phyloP scores from a whole-genome alignment of 1,140 invertebrate genomes.

The Nephotettix cincticeps region DNA sequence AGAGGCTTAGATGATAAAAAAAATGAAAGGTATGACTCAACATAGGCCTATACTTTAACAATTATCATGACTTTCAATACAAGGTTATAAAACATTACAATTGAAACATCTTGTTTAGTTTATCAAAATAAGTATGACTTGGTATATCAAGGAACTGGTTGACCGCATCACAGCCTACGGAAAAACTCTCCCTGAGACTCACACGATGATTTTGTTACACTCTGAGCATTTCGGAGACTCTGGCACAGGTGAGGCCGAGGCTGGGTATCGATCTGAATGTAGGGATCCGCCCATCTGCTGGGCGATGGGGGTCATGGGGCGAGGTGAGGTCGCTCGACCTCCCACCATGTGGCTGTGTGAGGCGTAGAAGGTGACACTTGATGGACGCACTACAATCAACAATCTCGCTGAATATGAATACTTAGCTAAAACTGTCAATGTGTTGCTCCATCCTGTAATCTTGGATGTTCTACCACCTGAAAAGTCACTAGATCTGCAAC shows the following conservation, averaged over 20 bases:
- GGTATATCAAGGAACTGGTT: background rate
- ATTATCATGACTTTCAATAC: too few species aligned
- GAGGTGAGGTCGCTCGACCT: constrained; percentile 52
- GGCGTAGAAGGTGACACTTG: constrained; percentile 60
- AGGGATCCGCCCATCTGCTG: constrained; percentile 42
- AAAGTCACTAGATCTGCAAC: too few species aligned
- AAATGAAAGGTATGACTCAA: too few species aligned
- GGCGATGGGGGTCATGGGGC: constrained; percentile 48
- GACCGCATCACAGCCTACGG: background rate
- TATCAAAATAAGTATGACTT: too few species aligned
- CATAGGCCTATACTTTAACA: too few species aligned
- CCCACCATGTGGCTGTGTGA: constrained; percentile 62
- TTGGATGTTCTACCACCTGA: too few species aligned
- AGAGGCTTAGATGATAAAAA: too few species aligned
- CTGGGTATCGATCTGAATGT: constrained; percentile 44
- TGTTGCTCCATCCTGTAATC: too few species aligned
- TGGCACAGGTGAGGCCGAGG: constrained; percentile 44
- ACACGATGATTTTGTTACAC: constrained; percentile 75
- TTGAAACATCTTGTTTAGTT: too few species aligned
- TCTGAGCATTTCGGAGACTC: constrained; percentile 66
- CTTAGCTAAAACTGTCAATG: too few species aligned
- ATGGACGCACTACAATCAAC: constrained; percentile 40
- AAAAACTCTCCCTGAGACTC: constrained; percentile 49
- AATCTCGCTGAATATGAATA: background rate
- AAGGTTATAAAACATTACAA: too few species aligned